A percentile compares a stretch with the other conserved stretches of the same genome.
These are phyloP conservation scores for Cephus sareptanus DNA, from an alignment of 2,888 invertebrate genomes.

Conservation along the genomic window DNA sequence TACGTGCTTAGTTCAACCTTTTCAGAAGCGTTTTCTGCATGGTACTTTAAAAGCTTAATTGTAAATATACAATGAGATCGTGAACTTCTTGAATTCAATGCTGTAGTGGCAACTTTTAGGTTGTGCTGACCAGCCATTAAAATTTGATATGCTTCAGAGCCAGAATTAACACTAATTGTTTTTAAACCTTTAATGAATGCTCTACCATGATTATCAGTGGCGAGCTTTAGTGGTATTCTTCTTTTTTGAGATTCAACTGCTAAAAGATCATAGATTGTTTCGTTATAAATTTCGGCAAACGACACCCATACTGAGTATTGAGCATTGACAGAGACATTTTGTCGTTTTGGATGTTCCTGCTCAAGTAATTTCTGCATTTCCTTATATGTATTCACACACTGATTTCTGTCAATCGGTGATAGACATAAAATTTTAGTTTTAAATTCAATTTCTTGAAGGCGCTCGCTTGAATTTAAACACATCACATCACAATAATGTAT, in stretches of 20 bases:
- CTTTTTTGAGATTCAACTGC: slow-evolving; percentile 59
- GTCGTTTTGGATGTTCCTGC: slow-evolving; percentile 47
- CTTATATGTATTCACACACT: slow-evolving; percentile 50
- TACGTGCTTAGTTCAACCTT: slow-evolving; percentile 56
- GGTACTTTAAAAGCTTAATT: slow-evolving; percentile 79
- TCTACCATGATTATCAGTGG: slow-evolving; percentile 49
- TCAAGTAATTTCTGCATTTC: slow-evolving; percentile 57
- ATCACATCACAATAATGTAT: slow-evolving; percentile 49
- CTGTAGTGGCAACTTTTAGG: slow-evolving; percentile 84
- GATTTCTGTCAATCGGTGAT: slow-evolving; percentile 50
- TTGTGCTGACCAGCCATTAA: slow-evolving; percentile 84
- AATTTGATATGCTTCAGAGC: slow-evolving; percentile 88
- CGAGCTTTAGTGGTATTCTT: slow-evolving; percentile 51
- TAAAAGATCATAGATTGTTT: slow-evolving; percentile 87
- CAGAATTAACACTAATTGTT: slow-evolving; percentile 75
- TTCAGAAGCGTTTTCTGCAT: slow-evolving; percentile 47
- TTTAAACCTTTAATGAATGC: slow-evolving; percentile 58
- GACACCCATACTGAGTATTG: slow-evolving; percentile 80
- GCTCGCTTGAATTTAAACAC: slow-evolving; percentile 40
- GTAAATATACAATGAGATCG: slow-evolving; percentile 93
- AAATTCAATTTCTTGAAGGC: slow-evolving; percentile 46
- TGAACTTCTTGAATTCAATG: slow-evolving; percentile 86
- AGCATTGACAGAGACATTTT: slow-evolving; percentile 39
- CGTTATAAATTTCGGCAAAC: slow-evolving; percentile 94
- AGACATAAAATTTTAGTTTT: slow-evolving; percentile 55